These are phyloP conservation scores for Paratrypauchen microcephalus DNA, from an alignment of 2,797 vertebrate species.

Conservation along the genomic window DNA sequence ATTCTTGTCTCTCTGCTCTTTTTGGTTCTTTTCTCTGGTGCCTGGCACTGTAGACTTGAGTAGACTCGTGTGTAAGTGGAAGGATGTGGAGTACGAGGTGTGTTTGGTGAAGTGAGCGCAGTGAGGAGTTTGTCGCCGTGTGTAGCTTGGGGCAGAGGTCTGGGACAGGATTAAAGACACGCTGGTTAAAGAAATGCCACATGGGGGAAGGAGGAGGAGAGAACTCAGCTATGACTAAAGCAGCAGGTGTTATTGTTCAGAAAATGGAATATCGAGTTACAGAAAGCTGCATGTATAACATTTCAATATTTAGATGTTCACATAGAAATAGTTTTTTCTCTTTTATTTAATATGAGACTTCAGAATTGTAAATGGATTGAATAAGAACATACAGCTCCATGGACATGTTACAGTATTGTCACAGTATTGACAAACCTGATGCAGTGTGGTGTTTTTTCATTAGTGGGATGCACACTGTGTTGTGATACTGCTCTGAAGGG, in stretches of 20 bases:
- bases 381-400: too few species aligned
- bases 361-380: too few species aligned
- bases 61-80: constrained; percentile 35
- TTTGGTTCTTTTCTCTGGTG: constrained; percentile 55
- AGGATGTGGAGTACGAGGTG: constrained; percentile 18
- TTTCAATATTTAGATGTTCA: not conserved
- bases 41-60: constrained; percentile 47
- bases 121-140: constrained; percentile 9
- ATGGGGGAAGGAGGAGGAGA: constrained; percentile 15
- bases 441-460: too few species aligned
- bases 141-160: constrained; percentile 18
- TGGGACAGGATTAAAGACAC: constrained; percentile 30
- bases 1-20: constrained; percentile 44
- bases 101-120: constrained; percentile 7
- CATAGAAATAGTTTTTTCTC: not conserved
- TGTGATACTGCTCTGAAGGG: too few species aligned
- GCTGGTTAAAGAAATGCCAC: constrained; percentile 39
- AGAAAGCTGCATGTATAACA: not conserved
- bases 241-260: not conserved
- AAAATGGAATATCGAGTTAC: not conserved
- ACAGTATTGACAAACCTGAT: too few species aligned
- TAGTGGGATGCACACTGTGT: too few species aligned
- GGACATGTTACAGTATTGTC: too few species aligned
- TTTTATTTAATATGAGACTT: not conserved
- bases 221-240: not conserved